Evolutionary conservation across 2,797 vertebrate genomes (phyloP).

Genomic region (Brachymystax lenok): DNA sequence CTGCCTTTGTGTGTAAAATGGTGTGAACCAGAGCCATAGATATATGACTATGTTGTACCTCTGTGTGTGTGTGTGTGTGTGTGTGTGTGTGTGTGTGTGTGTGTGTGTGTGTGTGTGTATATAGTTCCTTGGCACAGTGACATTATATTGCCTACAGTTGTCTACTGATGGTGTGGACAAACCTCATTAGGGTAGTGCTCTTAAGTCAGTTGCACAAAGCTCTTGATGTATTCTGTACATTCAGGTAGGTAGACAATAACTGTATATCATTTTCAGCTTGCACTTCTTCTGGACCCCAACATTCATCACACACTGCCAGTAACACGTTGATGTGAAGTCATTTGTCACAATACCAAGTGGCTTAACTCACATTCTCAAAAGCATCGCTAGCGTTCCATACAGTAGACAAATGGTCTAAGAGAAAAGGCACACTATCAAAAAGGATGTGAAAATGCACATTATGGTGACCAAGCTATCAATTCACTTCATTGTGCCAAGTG

Average conservation of each 20-base stretch:
- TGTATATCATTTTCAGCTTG: neutral
- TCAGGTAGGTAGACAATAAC: neutral
- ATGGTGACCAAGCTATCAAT: neutral
- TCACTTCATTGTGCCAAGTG: neutral
- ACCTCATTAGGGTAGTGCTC: neutral
- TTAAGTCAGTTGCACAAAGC: neutral
- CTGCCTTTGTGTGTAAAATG: neutral
- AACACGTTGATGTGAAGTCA: neutral
- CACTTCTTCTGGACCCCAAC: neutral
- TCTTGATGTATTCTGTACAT: neutral
- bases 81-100: neutral
- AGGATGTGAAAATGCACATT: slow-evolving; percentile 11
- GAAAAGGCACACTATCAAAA: slow-evolving; percentile 9
- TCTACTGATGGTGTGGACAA: neutral
- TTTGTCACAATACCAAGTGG: slow-evolving; percentile 2
- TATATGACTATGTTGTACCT: neutral
- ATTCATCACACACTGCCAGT: neutral
- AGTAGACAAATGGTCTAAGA: neutral
- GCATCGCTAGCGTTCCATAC: neutral
- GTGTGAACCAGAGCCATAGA: neutral
- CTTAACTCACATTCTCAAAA: slow-evolving; percentile 6
- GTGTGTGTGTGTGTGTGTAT: neutral
- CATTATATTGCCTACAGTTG: neutral
- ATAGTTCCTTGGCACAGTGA: neutral
- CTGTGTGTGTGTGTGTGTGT: neutral